These are phyloP conservation scores for Drosophila nigricruria DNA, from an alignment of 2,888 invertebrate genomes.

Conservation along the genomic window DNA sequence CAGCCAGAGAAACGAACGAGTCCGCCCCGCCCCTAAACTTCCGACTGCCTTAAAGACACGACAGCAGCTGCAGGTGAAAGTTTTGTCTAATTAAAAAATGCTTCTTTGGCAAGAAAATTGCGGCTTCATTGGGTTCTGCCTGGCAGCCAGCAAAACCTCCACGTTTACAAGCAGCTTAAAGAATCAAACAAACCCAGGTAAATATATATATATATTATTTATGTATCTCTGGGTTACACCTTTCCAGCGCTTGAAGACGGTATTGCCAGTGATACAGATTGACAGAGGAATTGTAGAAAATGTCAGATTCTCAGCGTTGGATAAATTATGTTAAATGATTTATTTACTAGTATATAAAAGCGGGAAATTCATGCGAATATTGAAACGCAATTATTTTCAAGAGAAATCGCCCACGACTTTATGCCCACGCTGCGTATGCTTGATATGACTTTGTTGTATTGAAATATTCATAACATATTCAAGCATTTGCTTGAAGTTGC, in stretches of 20 bases:
- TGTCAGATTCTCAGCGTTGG: neutral
- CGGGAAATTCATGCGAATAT: neutral
- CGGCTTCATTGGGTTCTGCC: conserved; percentile 47
- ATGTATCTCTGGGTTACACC: neutral
- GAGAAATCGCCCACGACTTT: neutral
- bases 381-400: neutral
- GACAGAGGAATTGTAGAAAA: neutral
- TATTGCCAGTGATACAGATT: neutral
- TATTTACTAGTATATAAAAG: neutral
- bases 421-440: conserved; percentile 37
- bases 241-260: neutral
- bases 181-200: neutral
- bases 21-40: conserved; percentile 18
- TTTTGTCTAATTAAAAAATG: conserved; percentile 70
- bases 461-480: conserved; percentile 47
- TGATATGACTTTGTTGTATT: conserved; percentile 22
- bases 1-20: neutral
- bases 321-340: conserved; percentile 1
- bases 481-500: conserved; percentile 15
- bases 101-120: conserved; percentile 60
- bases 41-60: conserved; percentile 32
- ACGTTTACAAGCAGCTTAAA: conserved; percentile 21
- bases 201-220: conserved; percentile 1
- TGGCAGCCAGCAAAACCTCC: neutral
- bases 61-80: conserved; percentile 68